phyloP scores from a whole-genome alignment of 2,113 vertebrate genomes.

The Cranoglanis bouderius region DNA sequence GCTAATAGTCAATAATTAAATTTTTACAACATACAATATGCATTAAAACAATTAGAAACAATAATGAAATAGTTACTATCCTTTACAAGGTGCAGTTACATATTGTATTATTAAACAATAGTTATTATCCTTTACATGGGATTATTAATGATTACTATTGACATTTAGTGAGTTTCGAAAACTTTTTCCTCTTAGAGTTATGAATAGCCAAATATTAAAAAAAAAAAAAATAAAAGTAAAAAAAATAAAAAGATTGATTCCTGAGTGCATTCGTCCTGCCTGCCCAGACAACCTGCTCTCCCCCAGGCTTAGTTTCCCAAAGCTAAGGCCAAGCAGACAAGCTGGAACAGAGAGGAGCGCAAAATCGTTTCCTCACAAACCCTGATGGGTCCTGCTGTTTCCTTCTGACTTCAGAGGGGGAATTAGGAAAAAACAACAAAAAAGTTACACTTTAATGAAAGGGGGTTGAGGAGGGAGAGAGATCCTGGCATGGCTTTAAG shows the following conservation, averaged over 20 bases:
- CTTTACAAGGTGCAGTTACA: background rate
- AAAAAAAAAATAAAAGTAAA: no score
- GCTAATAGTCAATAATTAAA: background rate
- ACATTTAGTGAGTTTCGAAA: background rate
- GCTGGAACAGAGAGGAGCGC: background rate
- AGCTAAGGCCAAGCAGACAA: background rate
- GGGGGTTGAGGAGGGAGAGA: conserved; percentile 11
- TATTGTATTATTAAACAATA: background rate
- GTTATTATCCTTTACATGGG: background rate
- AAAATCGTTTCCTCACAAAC: background rate
- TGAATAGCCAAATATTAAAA: background rate
- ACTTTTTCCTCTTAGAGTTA: background rate
- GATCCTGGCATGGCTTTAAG: conserved; percentile 64
- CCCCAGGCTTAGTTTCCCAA: conserved; percentile 19
- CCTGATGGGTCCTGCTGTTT: conserved; percentile 14
- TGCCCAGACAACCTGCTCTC: conserved; percentile 48
- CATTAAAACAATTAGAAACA: background rate
- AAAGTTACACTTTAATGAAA: background rate
- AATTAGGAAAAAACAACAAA: conserved; percentile 8
- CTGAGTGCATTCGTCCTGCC: conserved; percentile 10
- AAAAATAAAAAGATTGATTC: conserved; percentile 13
- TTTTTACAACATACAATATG: no score
- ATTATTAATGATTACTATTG: background rate
- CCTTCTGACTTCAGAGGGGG: conserved; percentile 26
- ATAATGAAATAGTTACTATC: background rate